A percentile compares a stretch with the other conserved stretches of the same genome.
Conservation (phyloP, 2,888 invertebrate genomes). For the Macropis europaea region DNA sequence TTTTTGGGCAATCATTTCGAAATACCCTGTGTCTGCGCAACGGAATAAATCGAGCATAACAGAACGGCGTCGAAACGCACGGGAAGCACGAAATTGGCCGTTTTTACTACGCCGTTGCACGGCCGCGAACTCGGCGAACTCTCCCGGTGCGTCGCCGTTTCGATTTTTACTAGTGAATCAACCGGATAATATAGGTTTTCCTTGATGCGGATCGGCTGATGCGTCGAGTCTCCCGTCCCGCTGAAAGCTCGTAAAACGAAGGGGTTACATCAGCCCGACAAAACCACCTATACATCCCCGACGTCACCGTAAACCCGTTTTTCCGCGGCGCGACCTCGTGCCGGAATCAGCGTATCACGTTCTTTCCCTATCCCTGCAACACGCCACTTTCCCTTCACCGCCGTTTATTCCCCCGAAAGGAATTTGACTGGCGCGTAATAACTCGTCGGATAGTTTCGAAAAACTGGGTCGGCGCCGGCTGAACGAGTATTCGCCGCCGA, state of each 20-base stretch:
- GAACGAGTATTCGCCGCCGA: constrained; percentile 9
- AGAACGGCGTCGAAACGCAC: too few species aligned
- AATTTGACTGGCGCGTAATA: constrained; percentile 47
- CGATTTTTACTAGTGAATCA: constrained; percentile 50
- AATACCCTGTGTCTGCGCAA: too few species aligned
- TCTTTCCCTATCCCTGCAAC: neutral
- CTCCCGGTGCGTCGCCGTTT: constrained; percentile 7
- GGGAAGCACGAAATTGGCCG: too few species aligned
- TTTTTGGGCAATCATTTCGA: too few species aligned
- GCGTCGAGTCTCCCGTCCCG: constrained; percentile 31
- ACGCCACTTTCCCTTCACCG: neutral
- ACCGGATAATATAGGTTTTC: constrained; percentile 34
- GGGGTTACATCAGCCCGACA: constrained; percentile 41
- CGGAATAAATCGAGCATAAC: too few species aligned
- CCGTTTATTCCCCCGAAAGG: constrained; percentile 8
- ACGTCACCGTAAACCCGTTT: constrained; percentile 39
- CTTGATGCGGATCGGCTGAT: constrained; percentile 31
- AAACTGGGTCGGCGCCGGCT: constrained; percentile 39
- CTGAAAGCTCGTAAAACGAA: constrained; percentile 55
- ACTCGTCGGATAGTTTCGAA: constrained; percentile 26
- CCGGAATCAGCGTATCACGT: constrained; percentile 42
- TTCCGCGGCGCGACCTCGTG: constrained; percentile 16
- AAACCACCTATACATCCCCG: constrained; percentile 28
- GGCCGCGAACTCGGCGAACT: too few species aligned
- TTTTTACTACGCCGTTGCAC: too few species aligned